Evolutionary conservation across 1,140 invertebrate species (phyloP).

Genomic region (Medauroidea extradentata): DNA sequence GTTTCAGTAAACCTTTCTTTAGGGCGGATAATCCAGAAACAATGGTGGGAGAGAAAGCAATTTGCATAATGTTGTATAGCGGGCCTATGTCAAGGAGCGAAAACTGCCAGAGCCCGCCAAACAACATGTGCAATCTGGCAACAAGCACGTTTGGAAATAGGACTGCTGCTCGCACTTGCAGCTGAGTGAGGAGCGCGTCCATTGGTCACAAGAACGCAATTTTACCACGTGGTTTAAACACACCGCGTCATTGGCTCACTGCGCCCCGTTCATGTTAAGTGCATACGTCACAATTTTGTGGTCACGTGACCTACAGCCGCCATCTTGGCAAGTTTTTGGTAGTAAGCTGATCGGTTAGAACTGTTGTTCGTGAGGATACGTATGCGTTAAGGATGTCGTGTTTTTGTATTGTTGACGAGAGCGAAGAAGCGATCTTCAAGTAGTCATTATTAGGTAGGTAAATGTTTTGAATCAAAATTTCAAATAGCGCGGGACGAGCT

Average conservation of each 20-base stretch:
- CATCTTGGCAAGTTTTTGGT: conserved; percentile 46
- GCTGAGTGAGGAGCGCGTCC: background rate
- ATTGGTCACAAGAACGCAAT: background rate
- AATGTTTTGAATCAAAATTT: background rate
- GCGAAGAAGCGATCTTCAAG: background rate
- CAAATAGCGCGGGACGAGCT: background rate
- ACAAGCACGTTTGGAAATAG: background rate
- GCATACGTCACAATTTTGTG: conserved; percentile 45
- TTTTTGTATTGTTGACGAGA: background rate
- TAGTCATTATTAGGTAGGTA: background rate
- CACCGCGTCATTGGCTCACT: conserved; percentile 10
- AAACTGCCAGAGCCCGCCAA: too few species aligned
- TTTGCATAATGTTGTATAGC: too few species aligned
- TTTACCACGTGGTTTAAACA: conserved; percentile 11
- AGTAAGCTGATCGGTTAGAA: background rate
- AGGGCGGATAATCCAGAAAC: too few species aligned
- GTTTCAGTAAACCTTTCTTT: too few species aligned
- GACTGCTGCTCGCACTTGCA: background rate
- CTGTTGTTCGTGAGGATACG: background rate
- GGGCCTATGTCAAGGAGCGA: too few species aligned
- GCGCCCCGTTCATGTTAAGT: conserved; percentile 19
- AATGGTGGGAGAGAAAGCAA: too few species aligned
- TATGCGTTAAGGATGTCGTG: background rate
- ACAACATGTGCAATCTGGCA: too few species aligned
- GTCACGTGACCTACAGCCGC: conserved; percentile 49